These are phyloP conservation scores for Sesia bembeciformis DNA, from an alignment of 2,888 invertebrate species.

Conservation along the genomic window DNA sequence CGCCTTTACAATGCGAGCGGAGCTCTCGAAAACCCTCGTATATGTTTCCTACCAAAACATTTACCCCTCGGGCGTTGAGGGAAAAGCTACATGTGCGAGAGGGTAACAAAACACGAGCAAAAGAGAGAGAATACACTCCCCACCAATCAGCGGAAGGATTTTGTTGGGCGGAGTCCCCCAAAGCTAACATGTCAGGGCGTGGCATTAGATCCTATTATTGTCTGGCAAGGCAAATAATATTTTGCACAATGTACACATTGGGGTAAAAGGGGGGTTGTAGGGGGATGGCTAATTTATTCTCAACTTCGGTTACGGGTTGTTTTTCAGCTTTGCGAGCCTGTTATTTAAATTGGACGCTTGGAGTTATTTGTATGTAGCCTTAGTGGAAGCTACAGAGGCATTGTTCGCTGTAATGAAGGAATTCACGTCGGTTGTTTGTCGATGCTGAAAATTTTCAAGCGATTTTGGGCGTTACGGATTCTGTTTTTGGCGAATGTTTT, in stretches of 20 bases:
- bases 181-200: conserved; percentile 75
- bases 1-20: conserved; percentile 56
- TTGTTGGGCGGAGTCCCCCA: conserved; percentile 50
- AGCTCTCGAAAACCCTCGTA: conserved; percentile 67
- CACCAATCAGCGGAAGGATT: conserved; percentile 41
- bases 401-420: conserved; percentile 65
- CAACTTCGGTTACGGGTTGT: conserved; percentile 74
- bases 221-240: conserved; percentile 82
- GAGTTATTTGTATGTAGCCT: conserved; percentile 65
- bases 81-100: conserved; percentile 57
- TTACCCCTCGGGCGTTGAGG: conserved; percentile 71
- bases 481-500: background rate
- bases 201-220: conserved; percentile 72
- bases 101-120: conserved; percentile 21
- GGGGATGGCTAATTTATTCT: conserved; percentile 70
- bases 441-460: conserved; percentile 4
- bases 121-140: conserved; percentile 23
- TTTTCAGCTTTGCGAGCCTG: conserved; percentile 73
- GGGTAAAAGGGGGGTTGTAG: conserved; percentile 46
- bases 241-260: conserved; percentile 82
- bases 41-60: conserved; percentile 74
- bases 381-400: conserved; percentile 32
- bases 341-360: conserved; percentile 72
- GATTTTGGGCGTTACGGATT: background rate
- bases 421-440: conserved; percentile 25